Base-by-base conservation (phyloP, 2,888 invertebrate genomes). In the Scaeva pyrastri region DNA sequence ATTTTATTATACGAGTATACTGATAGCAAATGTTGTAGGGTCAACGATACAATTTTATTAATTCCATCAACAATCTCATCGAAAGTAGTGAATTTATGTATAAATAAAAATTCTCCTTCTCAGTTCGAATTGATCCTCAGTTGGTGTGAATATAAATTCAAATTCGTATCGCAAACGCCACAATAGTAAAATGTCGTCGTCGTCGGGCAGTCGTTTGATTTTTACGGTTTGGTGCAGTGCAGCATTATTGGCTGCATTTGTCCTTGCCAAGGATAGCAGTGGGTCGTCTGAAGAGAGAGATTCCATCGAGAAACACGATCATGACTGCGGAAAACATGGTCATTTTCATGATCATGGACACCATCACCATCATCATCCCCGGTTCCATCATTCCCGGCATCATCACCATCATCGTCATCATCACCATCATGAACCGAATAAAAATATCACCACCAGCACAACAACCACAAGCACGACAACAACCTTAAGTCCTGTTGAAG, bases 11-110 rank as follows among this genome's bases (percentile, higher is more conserved):
- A 1, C 3, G 1, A 1, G n/a, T n/a, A n/a, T n/a, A 39, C 43
- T 62, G 62, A 62, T 62, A 62, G n/a, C 43, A 26, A 14, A 31
- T 43, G 43, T n/a, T 62, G 4, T 21, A 50, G 14, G 60, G 16
- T 58, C 36, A 58, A 2, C 4, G n/a, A 31, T 16, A 2, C 4
- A 31, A 31, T 16, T 26, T 26, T n/a, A 31, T 55, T n/a, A 23
- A 36, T 14, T 12, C 16, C 16, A 23, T 7, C 21, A n/a, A 19
- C n/a, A 36, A 62, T 43, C 62, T 43, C 10, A 62, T n/a, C 7
- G n/a, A 16, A 43, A 14, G n/a, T 23, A 43, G 8, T 31, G 8
- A 7, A 31, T 7, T 31, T 31, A 31, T 31, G n/a, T 62, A 43
- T 50, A 50, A 62, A 62, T 62, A 62, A 10, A 43, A 62, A 7